A percentile compares a stretch with the other conserved stretches of the same genome.
Evolutionary conservation across 1,140 invertebrate species (phyloP).

Genomic region (Magallana ariakensis): DNA sequence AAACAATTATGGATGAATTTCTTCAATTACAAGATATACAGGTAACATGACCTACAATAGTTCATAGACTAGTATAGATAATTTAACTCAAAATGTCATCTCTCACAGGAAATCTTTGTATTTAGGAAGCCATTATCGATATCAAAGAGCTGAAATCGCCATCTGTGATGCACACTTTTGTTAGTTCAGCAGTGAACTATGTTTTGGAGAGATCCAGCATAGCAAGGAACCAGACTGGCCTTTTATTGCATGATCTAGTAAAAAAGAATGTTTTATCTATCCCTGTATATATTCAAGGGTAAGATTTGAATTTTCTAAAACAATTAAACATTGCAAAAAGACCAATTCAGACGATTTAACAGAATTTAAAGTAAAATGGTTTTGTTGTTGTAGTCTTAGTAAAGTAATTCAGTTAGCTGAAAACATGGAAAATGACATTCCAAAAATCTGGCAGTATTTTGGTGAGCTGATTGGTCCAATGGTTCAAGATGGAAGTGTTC

Average conservation of each 20-base stretch:
- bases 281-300: constrained; percentile 79
- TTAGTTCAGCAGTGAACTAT: constrained; percentile 77
- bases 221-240: constrained; percentile 77
- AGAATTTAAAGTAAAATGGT: too few relatives aligned
- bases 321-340: too few relatives aligned
- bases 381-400: constrained; percentile 72
- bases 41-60: background rate
- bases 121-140: constrained; percentile 79
- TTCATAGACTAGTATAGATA: too few relatives aligned
- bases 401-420: constrained; percentile 83
- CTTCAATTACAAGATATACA: constrained; percentile 77
- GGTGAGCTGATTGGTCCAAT: constrained; percentile 82
- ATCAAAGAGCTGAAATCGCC: constrained; percentile 76
- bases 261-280: constrained; percentile 75
- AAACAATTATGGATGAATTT: constrained; percentile 79
- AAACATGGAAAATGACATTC: constrained; percentile 88
- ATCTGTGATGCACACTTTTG: constrained; percentile 75
- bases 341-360: too few relatives aligned
- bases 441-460: constrained; percentile 87
- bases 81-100: background rate
- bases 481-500: constrained; percentile 76
- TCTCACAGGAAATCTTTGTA: too few relatives aligned
- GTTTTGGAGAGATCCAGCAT: constrained; percentile 79
- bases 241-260: constrained; percentile 78
- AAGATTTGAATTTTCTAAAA: too few relatives aligned